Conservation (phyloP, 30 jellyfish, hydroid and myxozoan species). For the Chrysaora quinquecirrha region DNA sequence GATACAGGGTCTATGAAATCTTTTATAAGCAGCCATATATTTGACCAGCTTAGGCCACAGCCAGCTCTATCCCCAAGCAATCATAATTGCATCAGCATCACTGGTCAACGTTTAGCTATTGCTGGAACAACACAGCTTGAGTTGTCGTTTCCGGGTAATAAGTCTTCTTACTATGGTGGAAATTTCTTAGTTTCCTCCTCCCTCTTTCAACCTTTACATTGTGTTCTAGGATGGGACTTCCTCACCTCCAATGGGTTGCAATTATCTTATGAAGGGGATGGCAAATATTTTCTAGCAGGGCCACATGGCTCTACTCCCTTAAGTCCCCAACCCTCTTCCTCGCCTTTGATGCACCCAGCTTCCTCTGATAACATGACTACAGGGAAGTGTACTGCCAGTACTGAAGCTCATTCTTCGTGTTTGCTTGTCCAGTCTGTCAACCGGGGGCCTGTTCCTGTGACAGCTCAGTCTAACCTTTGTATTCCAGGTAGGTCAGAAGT, state of each 20-base stretch:
- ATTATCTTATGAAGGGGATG: neutral
- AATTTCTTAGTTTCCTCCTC: slow-evolving; percentile 19
- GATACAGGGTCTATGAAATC: slow-evolving; percentile 70
- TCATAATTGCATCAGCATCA: too few species aligned
- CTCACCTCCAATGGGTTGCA: too few species aligned
- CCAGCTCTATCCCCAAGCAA: too few species aligned
- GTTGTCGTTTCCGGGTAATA: slow-evolving; percentile 24
- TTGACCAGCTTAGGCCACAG: slow-evolving; percentile 12
- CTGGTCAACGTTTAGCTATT: too few species aligned
- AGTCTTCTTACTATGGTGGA: slow-evolving; percentile 13
- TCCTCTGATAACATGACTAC: neutral
- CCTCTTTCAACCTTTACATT: slow-evolving; percentile 19
- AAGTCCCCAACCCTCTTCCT: too few species aligned
- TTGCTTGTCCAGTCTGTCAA: too few species aligned
- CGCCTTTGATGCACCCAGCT: neutral
- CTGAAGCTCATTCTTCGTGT: slow-evolving; percentile 19
- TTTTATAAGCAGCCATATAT: slow-evolving; percentile 13
- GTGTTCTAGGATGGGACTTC: slow-evolving; percentile 57
- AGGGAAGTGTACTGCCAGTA: neutral
- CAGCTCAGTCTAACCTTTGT: too few species aligned
- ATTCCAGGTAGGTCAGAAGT: slow-evolving; percentile 39
- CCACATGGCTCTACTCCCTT: too few species aligned
- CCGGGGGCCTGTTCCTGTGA: too few species aligned
- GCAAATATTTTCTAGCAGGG: slow-evolving; percentile 10
- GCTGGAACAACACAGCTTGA: too few species aligned